Base-by-base conservation (phyloP, 2,113 vertebrate species). In the Prietella phreatophila region DNA sequence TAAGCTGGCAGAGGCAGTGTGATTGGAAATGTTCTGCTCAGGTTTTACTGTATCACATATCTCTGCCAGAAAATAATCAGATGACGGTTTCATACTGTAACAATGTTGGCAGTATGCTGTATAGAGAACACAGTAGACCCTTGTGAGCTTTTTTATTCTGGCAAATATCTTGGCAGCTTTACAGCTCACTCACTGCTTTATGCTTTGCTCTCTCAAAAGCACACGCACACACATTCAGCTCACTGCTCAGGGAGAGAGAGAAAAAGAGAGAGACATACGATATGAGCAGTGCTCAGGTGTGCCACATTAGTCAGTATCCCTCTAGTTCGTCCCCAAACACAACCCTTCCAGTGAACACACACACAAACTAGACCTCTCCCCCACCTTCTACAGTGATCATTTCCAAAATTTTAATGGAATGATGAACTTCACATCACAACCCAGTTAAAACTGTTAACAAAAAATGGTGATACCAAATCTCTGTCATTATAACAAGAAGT, bases 81-180 rank as follows among this genome's bases (percentile, higher is more conserved):
- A 58, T 56, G 27, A 20, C 7, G 5, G n/a, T 56, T 58, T 81
- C 53, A 36, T 36, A 58, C 25, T 36, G 55, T 56, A 82, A 82
- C 19, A 82, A 60, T 81, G 30, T 55, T 1, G 17, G 53, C 53
- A 80, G 80, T 25, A 25, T 39, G 20, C 56, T 61, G 80, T 15
- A 61, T 14, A 39, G 22, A 39, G 56, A 82, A 27, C 56, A 82
- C 80, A 27, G 33, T 4, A 60, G 56, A 82, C 55, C 17, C 20
- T 11, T 58, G 50, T 56, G 50, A 33, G 50, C 53, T 39, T 36
- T 81, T 60, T 82, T 14, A 60, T 82, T 82, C 60, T 60, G 56
- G 55, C 30, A 58, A 81, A 58, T 58, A 20, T 36, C 19, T 60
- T 58, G 30, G 79, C 53, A 81, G 30, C 80, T 82, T 82, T 82